Evolutionary conservation across 2,113 vertebrate species (phyloP), one percentile per base, ranked within the genome.

Genomic region (Capreolus pygargus): DNA sequence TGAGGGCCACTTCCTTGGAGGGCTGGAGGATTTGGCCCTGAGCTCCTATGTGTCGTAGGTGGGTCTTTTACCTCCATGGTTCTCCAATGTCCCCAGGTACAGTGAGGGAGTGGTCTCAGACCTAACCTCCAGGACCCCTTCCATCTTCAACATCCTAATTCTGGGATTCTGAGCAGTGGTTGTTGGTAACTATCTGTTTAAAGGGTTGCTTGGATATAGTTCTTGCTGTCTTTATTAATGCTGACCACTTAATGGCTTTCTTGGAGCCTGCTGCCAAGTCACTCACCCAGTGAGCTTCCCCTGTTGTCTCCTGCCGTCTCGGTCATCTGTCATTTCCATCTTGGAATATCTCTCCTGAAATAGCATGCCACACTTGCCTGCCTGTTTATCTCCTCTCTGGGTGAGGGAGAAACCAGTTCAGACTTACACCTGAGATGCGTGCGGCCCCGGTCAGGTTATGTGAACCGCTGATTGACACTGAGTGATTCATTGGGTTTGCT

Each of bases 341-440:
- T 97, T 96, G 97, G 94, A 98, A 87, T 87, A 90, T 95, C 89
- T 91, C 96, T 95, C 97, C 88, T 47, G 93, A 97, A 98, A 98
- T 89, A 98, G 94, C 96, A 91, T n/a, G 94, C 52, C 45, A 54
- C 88, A 87, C 98, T 98, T 98, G 70, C 96, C 97, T 97, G 94
- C 17, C 97, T 76, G 96, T 98, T 98, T 98, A 97, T 98, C 98
- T 98, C 81, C 79, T 98, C 82, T 11, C 45, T 79, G 94, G 92
- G 96, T 1, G 0, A 23, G 39, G 89, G n/a, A 97, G 97, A 95
- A 97, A 98, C 98, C 94, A 98, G 95, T 95, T 97, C 82, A 91
- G 91, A 97, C 98, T 98, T 98, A 97, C 98, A 97, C 97, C 94
- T 2, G 91, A 97, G 91, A 95, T 1, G 1, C 0, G 0, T 50